These are phyloP conservation scores for Tachina fera DNA, from an alignment of 2,888 invertebrate species.

Conservation along the genomic window DNA sequence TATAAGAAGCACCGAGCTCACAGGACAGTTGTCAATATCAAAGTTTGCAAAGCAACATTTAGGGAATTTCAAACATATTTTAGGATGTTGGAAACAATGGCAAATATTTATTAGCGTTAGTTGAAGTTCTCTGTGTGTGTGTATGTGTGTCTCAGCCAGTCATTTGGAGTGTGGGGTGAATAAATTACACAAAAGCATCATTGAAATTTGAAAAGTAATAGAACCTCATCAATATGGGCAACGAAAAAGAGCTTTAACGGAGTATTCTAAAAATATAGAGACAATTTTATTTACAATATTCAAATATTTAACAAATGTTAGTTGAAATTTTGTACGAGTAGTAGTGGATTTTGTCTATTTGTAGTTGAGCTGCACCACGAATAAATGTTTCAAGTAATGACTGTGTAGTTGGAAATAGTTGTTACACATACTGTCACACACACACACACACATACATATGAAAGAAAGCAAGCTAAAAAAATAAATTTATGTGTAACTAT, in stretches of 20 bases:
- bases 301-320: constrained; percentile 62
- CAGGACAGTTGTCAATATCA: constrained; percentile 6
- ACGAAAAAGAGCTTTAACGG: constrained; percentile 61
- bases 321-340: constrained; percentile 37
- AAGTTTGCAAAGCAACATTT: constrained; percentile 12
- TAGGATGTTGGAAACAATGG: constrained; percentile 24
- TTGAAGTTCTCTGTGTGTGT: constrained; percentile 1
- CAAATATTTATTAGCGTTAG: constrained; percentile 39
- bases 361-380: constrained; percentile 9
- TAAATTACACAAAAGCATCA: constrained; percentile 64
- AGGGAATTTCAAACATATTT: constrained; percentile 38
- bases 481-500: no score
- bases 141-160: constrained; percentile 10
- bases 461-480: no score
- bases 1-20: constrained; percentile 16
- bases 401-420: not conserved
- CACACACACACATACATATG: no score
- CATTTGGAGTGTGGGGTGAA: constrained; percentile 41
- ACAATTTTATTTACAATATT: constrained; percentile 61
- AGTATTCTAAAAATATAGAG: constrained; percentile 40
- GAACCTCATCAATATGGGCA: constrained; percentile 64
- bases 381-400: not conserved
- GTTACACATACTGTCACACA: no score
- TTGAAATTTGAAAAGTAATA: constrained; percentile 67
- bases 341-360: not conserved